Base-by-base conservation (phyloP, 2,113 vertebrate genomes). In the Scytalopus superciliaris region DNA sequence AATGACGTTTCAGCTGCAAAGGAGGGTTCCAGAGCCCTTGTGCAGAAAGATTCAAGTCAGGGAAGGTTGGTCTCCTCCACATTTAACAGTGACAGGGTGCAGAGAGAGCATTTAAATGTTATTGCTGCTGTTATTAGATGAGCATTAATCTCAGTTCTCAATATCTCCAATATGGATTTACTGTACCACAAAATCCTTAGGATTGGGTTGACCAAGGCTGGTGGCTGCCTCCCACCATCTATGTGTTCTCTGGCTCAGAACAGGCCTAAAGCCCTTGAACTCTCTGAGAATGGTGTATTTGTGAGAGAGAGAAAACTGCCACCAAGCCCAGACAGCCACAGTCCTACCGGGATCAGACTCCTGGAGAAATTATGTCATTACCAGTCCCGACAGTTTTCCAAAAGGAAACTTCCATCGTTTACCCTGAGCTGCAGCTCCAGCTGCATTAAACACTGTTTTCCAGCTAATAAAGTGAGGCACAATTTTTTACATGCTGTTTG, bases 401-500 rank as follows among this genome's bases (percentile, higher is more conserved):
- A 90, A 80, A 39, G 86, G 94, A 93, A 96, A 89, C 92, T 96
- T 88, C 92, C 78, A 23, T 30, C 28, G 10, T 87, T 92, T 92
- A 75, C 78, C 89, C 86, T 78, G 80, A 74, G 87, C 90, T 49
- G 82, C 81, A 68, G 62, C 87, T 94, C 89, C 90, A 90, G 89
- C 72, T 83, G 87, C 94, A 95, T 94, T 96, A 91, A 96, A 93
- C 80, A 92, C 40, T 64, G 76, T 85, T 93, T 96, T 93, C 86
- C 68, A 72, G 77, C 63, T 83, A 93, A 91, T 95, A 93, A 95
- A 97, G 96, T 8, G 39, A 83, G 49, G 89, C 77, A 89, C 88
- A 56, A 94, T 93, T 91, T 94, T 96, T 94, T 89, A 93, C 88
- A 82, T 63, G 89, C 83, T 87, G 74, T 94, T 96, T 95, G 93